Conservation (phyloP, 2,113 vertebrate species). For the Anhinga anhinga region DNA sequence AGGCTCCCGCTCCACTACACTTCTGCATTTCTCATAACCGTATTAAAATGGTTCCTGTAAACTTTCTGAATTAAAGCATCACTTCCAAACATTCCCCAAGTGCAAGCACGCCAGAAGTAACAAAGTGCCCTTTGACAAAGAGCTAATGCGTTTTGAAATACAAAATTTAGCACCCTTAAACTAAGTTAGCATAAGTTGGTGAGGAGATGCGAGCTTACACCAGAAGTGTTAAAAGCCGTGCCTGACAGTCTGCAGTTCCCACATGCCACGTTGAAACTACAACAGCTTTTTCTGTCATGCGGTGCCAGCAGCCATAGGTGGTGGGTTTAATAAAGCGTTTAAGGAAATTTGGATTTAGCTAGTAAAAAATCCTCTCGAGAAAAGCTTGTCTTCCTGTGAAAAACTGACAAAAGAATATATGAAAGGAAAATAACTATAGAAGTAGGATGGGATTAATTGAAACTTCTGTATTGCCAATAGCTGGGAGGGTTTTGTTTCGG, state of each 20-base stretch:
- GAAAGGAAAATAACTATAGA: background rate
- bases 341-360: background rate
- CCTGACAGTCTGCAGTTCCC: conserved; percentile 3
- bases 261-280: background rate
- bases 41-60: background rate
- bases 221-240: background rate
- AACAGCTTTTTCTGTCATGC: background rate
- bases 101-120: background rate
- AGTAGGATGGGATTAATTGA: background rate
- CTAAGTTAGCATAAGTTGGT: background rate
- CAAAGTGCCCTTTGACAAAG: conserved; percentile 14
- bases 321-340: conserved; percentile 24
- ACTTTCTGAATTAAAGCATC: background rate
- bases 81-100: background rate
- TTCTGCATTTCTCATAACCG: fast-evolving
- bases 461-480: background rate
- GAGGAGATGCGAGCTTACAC: background rate
- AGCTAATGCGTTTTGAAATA: background rate
- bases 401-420: background rate
- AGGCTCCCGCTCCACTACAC: fast-evolving
- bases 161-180: background rate
- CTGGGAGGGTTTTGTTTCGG: background rate
- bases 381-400: background rate
- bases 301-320: conserved; percentile 26
- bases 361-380: background rate